These are phyloP conservation scores for Ranitomeya imitator DNA, from an alignment of 2,113 vertebrate genomes.

Conservation along the genomic window DNA sequence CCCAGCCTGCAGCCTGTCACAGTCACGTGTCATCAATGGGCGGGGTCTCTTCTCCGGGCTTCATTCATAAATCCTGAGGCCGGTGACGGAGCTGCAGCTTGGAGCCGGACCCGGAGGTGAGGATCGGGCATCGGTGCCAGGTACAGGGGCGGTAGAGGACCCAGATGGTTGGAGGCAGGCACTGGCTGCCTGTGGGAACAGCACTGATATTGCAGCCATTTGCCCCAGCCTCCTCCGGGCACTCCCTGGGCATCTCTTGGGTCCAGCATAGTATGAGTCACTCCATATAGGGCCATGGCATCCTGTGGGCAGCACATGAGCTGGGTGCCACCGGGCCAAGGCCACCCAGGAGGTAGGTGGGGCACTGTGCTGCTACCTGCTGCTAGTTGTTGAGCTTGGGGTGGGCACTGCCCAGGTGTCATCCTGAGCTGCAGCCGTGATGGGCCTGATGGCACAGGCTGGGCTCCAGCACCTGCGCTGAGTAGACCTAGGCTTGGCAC, in stretches of 20 bases:
- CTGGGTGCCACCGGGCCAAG: neutral
- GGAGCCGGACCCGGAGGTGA: constrained; percentile 32
- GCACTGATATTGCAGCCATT: neutral
- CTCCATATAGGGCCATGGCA: neutral
- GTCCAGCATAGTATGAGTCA: neutral
- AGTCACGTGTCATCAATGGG: constrained; percentile 56
- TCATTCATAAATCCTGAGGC: constrained; percentile 67
- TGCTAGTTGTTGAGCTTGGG: neutral
- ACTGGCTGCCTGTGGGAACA: neutral
- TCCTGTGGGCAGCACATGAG: neutral
- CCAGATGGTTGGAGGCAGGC: constrained; percentile 11
- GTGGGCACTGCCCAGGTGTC: constrained; percentile 15
- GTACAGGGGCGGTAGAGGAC: neutral
- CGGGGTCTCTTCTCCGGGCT: constrained; percentile 52
- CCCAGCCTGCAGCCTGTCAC: neutral
- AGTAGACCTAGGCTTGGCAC: neutral
- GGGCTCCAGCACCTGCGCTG: neutral
- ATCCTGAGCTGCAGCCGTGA: neutral
- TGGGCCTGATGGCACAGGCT: neutral
- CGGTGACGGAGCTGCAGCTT: constrained; percentile 50
- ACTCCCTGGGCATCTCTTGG: constrained; percentile 31
- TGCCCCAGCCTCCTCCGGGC: neutral
- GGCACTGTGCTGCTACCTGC: neutral
- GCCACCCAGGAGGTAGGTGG: constrained; percentile 12
- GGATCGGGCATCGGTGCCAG: constrained; percentile 22